A percentile compares a stretch with the other conserved stretches of the same genome.
Conservation (phyloP, 1,140 invertebrate species). For the Brachystomella parvula region DNA sequence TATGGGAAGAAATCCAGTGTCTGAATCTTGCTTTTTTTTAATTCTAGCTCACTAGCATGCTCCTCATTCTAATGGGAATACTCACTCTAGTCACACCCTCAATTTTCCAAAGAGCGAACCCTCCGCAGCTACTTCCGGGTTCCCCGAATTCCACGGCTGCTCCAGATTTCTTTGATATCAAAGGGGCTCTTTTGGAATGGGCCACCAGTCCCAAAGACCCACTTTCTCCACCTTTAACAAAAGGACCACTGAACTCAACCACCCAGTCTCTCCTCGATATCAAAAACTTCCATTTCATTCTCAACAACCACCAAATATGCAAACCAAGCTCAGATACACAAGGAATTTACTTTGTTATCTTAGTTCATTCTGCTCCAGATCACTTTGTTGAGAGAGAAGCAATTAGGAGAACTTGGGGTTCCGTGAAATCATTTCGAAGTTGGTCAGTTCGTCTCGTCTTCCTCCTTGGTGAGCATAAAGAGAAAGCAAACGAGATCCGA, state of each 20-base stretch:
- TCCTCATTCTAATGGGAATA: slow-evolving; percentile 28
- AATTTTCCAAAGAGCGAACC: neutral
- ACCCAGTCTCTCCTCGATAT: slow-evolving; percentile 19
- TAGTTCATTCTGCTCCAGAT: slow-evolving; percentile 43
- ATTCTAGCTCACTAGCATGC: slow-evolving; percentile 25
- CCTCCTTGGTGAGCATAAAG: slow-evolving; percentile 35
- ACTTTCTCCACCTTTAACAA: slow-evolving; percentile 16
- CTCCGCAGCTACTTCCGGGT: slow-evolving; percentile 2
- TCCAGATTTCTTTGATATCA: neutral
- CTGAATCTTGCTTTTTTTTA: neutral
- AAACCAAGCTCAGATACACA: neutral
- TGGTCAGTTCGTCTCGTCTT: slow-evolving; percentile 40
- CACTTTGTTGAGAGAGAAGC: slow-evolving; percentile 43
- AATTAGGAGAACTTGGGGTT: slow-evolving; percentile 41
- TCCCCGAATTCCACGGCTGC: neutral
- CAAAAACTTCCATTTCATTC: slow-evolving; percentile 25
- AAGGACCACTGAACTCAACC: slow-evolving; percentile 19
- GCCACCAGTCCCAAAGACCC: slow-evolving; percentile 3
- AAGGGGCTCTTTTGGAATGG: neutral
- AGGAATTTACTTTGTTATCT: slow-evolving; percentile 33
- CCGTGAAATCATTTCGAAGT: slow-evolving; percentile 30
- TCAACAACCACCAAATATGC: slow-evolving; percentile 31
- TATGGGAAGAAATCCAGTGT: neutral
- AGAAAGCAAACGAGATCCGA: neutral
- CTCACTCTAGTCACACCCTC: slow-evolving; percentile 35